Evolutionary conservation across 2,888 invertebrate genomes (phyloP).

Genomic region (Podabrus alpinus): DNA sequence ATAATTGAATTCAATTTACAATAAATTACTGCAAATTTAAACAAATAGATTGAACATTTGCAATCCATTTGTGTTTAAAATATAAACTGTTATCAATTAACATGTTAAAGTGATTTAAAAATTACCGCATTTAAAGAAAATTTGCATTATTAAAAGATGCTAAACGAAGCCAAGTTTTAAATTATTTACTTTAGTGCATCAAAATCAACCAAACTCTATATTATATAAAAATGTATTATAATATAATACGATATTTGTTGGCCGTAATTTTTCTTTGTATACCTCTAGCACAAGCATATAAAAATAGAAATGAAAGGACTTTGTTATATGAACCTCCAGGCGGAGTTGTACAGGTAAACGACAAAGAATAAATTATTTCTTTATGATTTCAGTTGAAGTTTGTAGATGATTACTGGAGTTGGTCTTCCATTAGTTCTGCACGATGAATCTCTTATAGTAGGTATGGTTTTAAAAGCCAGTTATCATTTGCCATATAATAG

Average conservation of each 20-base stretch:
- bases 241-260: background rate
- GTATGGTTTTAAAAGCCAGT: slow-evolving; percentile 56
- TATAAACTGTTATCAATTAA: background rate
- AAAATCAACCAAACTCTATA: background rate
- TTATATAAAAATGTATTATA: background rate
- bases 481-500: slow-evolving; percentile 47
- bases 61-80: background rate
- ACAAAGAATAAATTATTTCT: background rate
- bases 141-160: background rate
- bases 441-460: slow-evolving; percentile 54
- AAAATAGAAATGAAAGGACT: slow-evolving; percentile 39
- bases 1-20: background rate
- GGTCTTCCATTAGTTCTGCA: slow-evolving; percentile 58
- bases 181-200: background rate
- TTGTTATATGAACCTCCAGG: slow-evolving; percentile 26
- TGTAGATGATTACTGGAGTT: slow-evolving; percentile 56
- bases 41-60: background rate
- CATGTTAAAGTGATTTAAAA: background rate
- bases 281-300: background rate
- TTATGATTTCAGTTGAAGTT: background rate
- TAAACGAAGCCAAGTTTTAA: background rate
- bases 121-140: background rate
- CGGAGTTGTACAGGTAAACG: slow-evolving; percentile 28
- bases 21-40: background rate
- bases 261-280: background rate